Base-by-base conservation (phyloP, 1,140 invertebrate species). In the Zelostemma sp. region DNA sequence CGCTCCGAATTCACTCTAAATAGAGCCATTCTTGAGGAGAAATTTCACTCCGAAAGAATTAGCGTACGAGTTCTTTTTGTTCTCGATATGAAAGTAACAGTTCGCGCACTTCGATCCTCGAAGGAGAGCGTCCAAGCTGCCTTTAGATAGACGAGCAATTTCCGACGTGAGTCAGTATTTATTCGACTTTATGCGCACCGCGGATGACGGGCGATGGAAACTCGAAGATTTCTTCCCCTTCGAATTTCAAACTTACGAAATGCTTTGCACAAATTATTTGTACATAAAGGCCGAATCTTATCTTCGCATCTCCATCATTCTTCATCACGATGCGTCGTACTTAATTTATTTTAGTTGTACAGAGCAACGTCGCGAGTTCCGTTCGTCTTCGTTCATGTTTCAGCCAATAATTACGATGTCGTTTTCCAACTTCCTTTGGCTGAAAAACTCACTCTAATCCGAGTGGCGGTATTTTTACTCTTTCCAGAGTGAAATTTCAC, bases 131-230 rank as follows among this genome's bases (percentile, higher is more conserved):
- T 72, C 56, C 68, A 73, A 67, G 56, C 57, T 69, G 65, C 64
- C 47, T 65, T 75, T 74, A 75, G 66, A 75, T 74, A 72, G 72
- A 77, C 69, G 73, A 76, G 58, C 50, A 77, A 79, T 73, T 75
- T 69, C 6, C 63, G 56, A 66, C 58, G 45, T 61, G 68, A 73
- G 58, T 73, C 60, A 73, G 63, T 73, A 80, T 75, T 78, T 75
- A 70, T 66, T 72, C 58, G 63, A 68, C 55, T 69, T 65, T 50
- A 54, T 50, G 40, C 38, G 58, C 53, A 28, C 50, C 41, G 46
- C 55, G 49, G 50, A 65, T 56, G 53, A 53, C 43, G 48, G 47
- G 66, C 53, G 71, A 73, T 75, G 57, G 71, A 68, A 65, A 71
- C 67, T 61, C 67, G 60, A 70, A 69, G 56, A 69, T 60, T 28